A percentile compares a stretch with the other conserved stretches of the same genome.
These are phyloP conservation scores for Busseola fusca DNA, from an alignment of 2,888 invertebrate genomes.

Conservation along the genomic window DNA sequence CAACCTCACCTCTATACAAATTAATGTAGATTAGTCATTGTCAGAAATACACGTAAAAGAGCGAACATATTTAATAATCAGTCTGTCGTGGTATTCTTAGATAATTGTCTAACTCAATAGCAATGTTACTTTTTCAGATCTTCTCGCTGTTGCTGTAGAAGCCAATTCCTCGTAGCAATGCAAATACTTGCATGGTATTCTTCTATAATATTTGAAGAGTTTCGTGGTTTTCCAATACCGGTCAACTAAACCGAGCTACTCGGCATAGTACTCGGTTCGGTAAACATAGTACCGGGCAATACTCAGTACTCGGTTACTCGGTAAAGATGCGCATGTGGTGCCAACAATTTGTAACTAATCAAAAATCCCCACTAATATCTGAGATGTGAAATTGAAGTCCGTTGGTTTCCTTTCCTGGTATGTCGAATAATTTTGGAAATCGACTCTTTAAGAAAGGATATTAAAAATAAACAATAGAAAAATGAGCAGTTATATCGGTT, in stretches of 20 bases:
- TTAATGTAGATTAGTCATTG: not conserved
- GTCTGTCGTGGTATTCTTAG: not conserved
- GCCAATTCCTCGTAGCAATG: not conserved
- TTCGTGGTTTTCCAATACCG: not conserved
- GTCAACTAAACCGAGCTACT: not conserved
- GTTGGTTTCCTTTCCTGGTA: not conserved
- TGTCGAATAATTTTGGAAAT: not conserved
- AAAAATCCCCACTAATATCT: conserved; percentile 16
- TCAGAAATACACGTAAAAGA: not conserved
- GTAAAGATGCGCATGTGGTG: not conserved
- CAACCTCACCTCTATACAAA: not conserved
- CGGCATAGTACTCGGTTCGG: not conserved
- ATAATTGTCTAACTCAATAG: not conserved
- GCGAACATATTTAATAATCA: not conserved
- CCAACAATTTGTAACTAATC: conserved; percentile 10
- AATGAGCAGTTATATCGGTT: not conserved
- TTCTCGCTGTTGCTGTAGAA: not conserved
- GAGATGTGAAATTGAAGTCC: conserved; percentile 3
- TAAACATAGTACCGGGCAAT: not conserved
- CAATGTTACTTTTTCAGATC: not conserved
- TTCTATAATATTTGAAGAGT: not conserved
- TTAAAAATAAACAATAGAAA: not conserved
- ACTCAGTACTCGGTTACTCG: not conserved
- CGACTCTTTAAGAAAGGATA: too few species aligned
- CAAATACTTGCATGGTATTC: not conserved